A percentile compares a stretch with the other conserved stretches of the same genome.
phyloP scores from a whole-genome alignment of 2,797 vertebrate genomes.

The Anomalospiza imberbis region DNA sequence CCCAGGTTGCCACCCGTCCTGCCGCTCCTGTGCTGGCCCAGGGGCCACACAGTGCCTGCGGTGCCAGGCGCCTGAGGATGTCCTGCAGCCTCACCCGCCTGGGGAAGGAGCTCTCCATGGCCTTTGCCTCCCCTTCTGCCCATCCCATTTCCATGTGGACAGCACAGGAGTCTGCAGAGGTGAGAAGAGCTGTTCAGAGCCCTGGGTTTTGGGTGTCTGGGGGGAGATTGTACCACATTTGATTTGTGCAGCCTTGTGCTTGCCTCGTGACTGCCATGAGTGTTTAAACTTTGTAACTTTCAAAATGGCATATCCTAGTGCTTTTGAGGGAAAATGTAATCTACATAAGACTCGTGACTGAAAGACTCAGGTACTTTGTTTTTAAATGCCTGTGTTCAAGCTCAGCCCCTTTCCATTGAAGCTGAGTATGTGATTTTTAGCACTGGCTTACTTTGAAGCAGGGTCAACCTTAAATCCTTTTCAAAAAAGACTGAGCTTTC shows the following conservation, averaged over 20 bases:
- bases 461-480: background rate
- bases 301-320: background rate
- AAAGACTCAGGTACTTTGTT: background rate
- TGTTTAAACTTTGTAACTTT: background rate
- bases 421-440: background rate
- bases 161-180: slow-evolving; percentile 81
- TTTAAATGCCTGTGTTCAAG: background rate
- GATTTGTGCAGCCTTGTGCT: background rate
- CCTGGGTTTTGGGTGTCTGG: background rate
- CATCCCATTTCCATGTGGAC: slow-evolving; percentile 73
- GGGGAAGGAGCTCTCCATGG: slow-evolving; percentile 51
- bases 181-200: slow-evolving; percentile 4
- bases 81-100: slow-evolving; percentile 67
- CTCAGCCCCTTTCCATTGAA: background rate
- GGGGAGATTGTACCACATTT: rapidly evolving
- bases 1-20: slow-evolving; percentile 87
- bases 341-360: background rate
- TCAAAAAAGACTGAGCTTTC: background rate
- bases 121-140: slow-evolving; percentile 79
- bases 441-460: background rate
- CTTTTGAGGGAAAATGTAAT: background rate
- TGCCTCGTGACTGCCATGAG: background rate
- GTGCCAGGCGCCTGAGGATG: slow-evolving; percentile 78
- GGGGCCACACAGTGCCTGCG: slow-evolving; percentile 75
- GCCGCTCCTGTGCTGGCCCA: slow-evolving; percentile 83